Base-by-base conservation (phyloP, 2,113 vertebrate genomes). In the Sakesphorus luctuosus region DNA sequence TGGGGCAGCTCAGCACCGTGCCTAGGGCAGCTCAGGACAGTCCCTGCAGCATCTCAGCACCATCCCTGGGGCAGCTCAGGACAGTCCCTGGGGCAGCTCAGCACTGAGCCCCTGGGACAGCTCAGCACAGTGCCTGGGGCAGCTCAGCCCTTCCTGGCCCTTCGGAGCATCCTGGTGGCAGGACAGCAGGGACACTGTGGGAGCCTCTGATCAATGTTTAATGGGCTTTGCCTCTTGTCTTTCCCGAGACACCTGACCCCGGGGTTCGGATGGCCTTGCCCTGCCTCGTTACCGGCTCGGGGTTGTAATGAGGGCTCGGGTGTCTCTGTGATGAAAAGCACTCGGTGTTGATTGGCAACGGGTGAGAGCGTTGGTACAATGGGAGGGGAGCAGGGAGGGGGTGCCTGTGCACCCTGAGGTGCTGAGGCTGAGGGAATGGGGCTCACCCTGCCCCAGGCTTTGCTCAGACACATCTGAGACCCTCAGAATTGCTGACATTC, bases 271-370 rank as follows among this genome's bases (percentile, higher is more conserved):
- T 76, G 28, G 58, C 83, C 38, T 71, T 74, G 58, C 79, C 26
- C 85, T 50, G n/a, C 68, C 95, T 97, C 8, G 93, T 96, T 97
- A 97, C 58, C 2, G 76, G 68, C 90, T 62, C 1, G 0, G 77
- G 84, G 72, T 95, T 98, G 98, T 98, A 98, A 98, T 98, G 97
- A 98, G 90, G 96, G 93, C 84, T 97, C 83, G 0, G 75, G 49
- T 98, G 86, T 95, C 82, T 2, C 2, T 0, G n/a, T 46, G 43
- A 38, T 94, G 93, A 90, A 93, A 91, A 65, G 74, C 40, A 16
- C 76, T 59, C 0, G 9, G 33, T 74, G 69, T 80, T 67, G 75
- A 56, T 33, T 79, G 40, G 76, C 74, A 59, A 12, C 4, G 77
- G 84, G 16, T 84, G 90, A 61, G 53, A 72, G 66, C 59, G 7